phyloP scores from a whole-genome alignment of 1,140 invertebrate species.

The Ceratina japonica region DNA sequence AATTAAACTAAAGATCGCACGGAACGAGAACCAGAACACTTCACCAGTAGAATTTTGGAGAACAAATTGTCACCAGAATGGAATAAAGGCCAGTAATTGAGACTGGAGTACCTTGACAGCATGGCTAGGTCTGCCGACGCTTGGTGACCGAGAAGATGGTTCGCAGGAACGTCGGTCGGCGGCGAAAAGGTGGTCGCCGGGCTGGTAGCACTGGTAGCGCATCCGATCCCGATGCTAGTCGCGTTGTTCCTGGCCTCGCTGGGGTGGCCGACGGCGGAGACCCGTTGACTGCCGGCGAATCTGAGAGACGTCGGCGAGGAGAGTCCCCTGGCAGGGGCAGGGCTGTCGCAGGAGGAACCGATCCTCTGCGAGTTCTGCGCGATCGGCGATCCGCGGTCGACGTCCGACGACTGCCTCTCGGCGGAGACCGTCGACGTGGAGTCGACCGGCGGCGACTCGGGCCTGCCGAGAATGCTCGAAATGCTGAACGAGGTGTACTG shows the following conservation, averaged over 20 bases:
- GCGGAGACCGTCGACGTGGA: constrained; percentile 62
- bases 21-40: no score
- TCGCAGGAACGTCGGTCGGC: constrained; percentile 67
- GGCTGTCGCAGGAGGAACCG: constrained; percentile 64
- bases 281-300: constrained; percentile 42
- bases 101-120: constrained; percentile 85
- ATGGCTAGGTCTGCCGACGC: constrained; percentile 84
- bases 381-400: constrained; percentile 67
- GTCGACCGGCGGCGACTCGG: constrained; percentile 81
- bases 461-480: constrained; percentile 87
- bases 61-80: no score
- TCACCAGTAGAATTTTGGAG: no score
- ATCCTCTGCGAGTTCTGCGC: constrained; percentile 65
- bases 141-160: constrained; percentile 76
- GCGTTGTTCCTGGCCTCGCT: constrained; percentile 59
- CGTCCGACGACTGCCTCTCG: constrained; percentile 65
- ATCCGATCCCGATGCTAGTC: constrained; percentile 65
- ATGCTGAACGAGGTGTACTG: constrained; percentile 89
- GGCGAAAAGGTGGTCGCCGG: constrained; percentile 64
- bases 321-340: constrained; percentile 60
- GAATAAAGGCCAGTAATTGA: not conserved
- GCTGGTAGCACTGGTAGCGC: constrained; percentile 74
- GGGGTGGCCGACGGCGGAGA: constrained; percentile 46
- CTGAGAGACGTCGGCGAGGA: constrained; percentile 68
- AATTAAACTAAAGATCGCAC: no score